Conservation (phyloP, 2,113 vertebrate species). For the Grammomys dolichurus region DNA sequence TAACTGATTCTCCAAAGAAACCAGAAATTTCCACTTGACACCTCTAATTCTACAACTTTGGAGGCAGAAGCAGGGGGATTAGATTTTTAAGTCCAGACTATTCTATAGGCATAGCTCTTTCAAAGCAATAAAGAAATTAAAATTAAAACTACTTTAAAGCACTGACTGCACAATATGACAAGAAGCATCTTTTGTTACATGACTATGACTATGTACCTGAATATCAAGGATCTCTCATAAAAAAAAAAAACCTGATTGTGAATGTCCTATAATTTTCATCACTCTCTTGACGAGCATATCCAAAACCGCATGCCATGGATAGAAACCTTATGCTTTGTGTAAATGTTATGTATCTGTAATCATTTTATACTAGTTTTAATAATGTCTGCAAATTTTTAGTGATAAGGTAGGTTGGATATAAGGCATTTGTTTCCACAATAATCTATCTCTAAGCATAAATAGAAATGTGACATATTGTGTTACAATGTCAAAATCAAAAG, state of each 20-base stretch:
- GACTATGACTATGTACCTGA: background rate
- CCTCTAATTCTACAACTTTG: background rate
- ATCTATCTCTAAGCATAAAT: background rate
- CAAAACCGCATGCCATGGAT: background rate
- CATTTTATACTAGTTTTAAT: background rate
- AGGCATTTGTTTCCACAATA: background rate
- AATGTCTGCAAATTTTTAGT: background rate
- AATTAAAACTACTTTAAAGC: constrained; percentile 86
- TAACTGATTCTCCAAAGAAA: too few relatives aligned
- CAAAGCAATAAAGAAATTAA: constrained; percentile 55
- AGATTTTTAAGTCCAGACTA: background rate
- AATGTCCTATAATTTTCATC: background rate
- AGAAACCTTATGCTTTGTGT: background rate
- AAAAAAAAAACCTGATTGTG: background rate
- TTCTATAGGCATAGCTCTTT: constrained; percentile 29
- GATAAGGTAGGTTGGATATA: background rate
- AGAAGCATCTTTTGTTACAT: background rate
- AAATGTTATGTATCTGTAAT: background rate
- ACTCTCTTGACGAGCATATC: background rate
- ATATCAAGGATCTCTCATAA: background rate
- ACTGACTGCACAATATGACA: constrained; percentile 79
- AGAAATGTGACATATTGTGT: background rate
- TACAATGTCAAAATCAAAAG: background rate
- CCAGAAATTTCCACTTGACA: background rate
- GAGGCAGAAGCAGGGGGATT: background rate